Conservation (phyloP, 1,140 invertebrate genomes). For the Aleiodes sp. region DNA sequence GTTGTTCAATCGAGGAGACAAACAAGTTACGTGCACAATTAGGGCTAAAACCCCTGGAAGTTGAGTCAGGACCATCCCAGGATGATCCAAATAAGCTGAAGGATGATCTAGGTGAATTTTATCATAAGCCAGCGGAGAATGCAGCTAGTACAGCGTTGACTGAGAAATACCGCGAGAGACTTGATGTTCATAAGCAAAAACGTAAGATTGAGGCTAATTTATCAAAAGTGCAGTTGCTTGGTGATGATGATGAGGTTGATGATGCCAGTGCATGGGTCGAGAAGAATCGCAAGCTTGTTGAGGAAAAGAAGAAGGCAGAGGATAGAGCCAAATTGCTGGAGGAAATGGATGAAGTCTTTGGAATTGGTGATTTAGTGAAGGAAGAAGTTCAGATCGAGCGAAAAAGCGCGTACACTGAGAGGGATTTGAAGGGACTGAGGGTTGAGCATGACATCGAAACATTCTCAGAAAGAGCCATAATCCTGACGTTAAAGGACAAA, state of each 20-base stretch:
- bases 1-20: conserved; percentile 88
- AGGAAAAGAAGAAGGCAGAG: conserved; percentile 87
- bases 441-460: conserved; percentile 85
- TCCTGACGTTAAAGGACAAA: conserved; percentile 95
- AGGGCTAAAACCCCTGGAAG: conserved; percentile 91
- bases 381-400: conserved; percentile 76
- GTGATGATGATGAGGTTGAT: conserved; percentile 80
- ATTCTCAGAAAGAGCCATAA: conserved; percentile 83
- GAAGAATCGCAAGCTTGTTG: conserved; percentile 78
- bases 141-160: conserved; percentile 77
- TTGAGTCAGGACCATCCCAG: conserved; percentile 62
- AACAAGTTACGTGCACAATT: conserved; percentile 92
- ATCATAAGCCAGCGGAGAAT: conserved; percentile 92
- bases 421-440: conserved; percentile 82
- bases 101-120: conserved; percentile 88
- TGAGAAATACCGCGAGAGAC: conserved; percentile 86
- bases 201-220: conserved; percentile 74
- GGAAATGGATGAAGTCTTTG: conserved; percentile 96
- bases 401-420: conserved; percentile 72
- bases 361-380: conserved; percentile 83
- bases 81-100: conserved; percentile 71
- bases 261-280: conserved; percentile 83
- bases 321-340: conserved; percentile 91
- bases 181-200: conserved; percentile 81
- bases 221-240: conserved; percentile 74